phyloP scores from a whole-genome alignment of 2,113 vertebrate genomes.

The Hippocampus comes region DNA sequence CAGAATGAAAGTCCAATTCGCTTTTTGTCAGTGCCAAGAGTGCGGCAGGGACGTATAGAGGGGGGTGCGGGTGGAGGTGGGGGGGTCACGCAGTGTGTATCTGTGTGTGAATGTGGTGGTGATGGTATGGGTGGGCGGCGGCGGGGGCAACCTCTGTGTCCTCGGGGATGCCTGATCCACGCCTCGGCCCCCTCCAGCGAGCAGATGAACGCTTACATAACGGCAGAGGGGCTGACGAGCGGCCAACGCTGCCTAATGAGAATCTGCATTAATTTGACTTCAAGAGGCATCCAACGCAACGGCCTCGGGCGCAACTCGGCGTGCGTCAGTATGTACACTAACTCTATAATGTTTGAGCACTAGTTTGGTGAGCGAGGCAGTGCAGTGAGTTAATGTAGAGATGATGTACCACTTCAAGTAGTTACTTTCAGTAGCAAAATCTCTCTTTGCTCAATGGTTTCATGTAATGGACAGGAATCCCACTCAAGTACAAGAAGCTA shows the following conservation, averaged over 20 bases:
- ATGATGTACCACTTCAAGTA: background rate
- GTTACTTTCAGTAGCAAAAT: no score
- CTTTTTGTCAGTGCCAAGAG: conserved; percentile 26
- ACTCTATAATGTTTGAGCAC: conserved; percentile 1
- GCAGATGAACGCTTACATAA: conserved; percentile 70
- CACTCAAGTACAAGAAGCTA: no score
- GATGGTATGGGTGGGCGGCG: background rate
- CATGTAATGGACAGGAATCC: no score
- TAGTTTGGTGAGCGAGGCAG: background rate
- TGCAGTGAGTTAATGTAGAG: background rate
- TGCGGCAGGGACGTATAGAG: conserved; percentile 25
- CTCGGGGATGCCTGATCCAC: conserved; percentile 66
- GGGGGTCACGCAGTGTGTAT: conserved; percentile 17
- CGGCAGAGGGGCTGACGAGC: conserved; percentile 42
- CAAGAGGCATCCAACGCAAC: conserved; percentile 40
- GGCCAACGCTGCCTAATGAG: conserved; percentile 57
- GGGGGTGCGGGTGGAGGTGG: background rate
- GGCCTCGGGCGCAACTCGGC: conserved; percentile 14
- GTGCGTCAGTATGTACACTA: background rate
- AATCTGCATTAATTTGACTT: conserved; percentile 54
- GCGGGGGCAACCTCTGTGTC: conserved; percentile 50
- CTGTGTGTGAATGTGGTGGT: conserved; percentile 18
- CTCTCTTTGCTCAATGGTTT: no score
- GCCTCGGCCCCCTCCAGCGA: conserved; percentile 59
- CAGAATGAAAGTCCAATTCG: conserved; percentile 24